Base-by-base conservation (phyloP, 2,113 vertebrate species). In the Barnardius zonarius region DNA sequence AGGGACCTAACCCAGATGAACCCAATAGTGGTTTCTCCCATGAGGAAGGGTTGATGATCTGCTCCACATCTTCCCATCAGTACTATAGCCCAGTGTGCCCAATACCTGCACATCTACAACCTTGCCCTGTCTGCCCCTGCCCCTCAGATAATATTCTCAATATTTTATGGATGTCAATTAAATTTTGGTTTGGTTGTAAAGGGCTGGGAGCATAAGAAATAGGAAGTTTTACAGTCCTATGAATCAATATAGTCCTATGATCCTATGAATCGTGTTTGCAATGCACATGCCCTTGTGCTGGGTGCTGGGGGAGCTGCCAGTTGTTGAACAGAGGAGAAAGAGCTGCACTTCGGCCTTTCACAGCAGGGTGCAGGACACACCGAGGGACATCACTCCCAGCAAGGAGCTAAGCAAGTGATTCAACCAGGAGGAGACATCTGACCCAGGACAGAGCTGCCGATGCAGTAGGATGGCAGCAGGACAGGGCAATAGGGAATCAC, bases 81-180 rank as follows among this genome's bases (percentile, higher is more conserved):
- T 18, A 25, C 25, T 8, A 9, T 2, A 33, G 49, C 18, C 48
- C 28, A 9, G 46, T 1, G 0, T 8, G 19, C 18, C 11, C 44
- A 76, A 11, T 0, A 1, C 31, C 35, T 20, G 39, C 4, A 0
- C n/a, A 62, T 10, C 39, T 9, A 41, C 62, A 46, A 22, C 39
- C 22, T n/a, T 46, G 43, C 20, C 43, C 27, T 7, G 20, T 18
- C 39, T 43, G 8, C 33, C 11, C 18, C 23, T 22, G 24, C 37
- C 70, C 44, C 44, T 76, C 44, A 61, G 7, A 39, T 49, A 16
- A 77, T 5, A 41, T 16, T 23, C 17, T 14, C 25, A 48, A 7
- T 52, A 44, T 30, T 31, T 90, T 52, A 57, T 8, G 17, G 17
- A 24, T 2, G 13, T 7, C 49, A 11, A 20, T 24, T 74, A 31